Evolutionary conservation across 2,888 invertebrate species (phyloP).

Genomic region (Entomobrya multifasciata): DNA sequence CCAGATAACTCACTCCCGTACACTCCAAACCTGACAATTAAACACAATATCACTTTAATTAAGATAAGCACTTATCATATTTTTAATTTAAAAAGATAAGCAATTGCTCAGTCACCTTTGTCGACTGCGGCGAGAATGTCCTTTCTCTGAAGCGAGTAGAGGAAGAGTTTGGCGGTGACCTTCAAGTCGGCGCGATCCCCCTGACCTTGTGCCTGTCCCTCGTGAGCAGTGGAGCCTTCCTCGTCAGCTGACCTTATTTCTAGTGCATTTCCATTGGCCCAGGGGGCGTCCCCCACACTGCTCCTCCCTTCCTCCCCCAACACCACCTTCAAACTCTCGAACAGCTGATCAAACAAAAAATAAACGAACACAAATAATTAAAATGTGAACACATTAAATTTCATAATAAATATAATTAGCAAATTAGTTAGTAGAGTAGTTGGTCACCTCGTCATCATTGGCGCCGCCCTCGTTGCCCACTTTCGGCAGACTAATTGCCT

Average conservation of each 20-base stretch:
- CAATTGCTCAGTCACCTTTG: constrained; percentile 83
- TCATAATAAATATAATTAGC: constrained; percentile 3
- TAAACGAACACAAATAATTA: constrained; percentile 12
- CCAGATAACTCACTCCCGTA: constrained; percentile 83
- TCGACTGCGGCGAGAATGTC: constrained; percentile 88
- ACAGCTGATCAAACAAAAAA: constrained; percentile 68
- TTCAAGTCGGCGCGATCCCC: constrained; percentile 89
- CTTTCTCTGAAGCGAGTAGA: constrained; percentile 86
- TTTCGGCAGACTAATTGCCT: constrained; percentile 75
- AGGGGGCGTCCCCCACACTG: too few species aligned
- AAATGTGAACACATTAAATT: neutral
- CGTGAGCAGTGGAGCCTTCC: too few species aligned
- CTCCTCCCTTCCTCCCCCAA: too few species aligned
- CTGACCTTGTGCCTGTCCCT: too few species aligned
- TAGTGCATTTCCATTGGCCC: constrained; percentile 65
- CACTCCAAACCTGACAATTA: constrained; percentile 67
- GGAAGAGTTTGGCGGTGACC: constrained; percentile 92
- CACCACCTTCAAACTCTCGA: constrained; percentile 76
- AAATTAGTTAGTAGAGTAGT: neutral
- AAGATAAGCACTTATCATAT: neutral
- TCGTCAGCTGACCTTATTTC: too few species aligned
- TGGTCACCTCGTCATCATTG: constrained; percentile 76
- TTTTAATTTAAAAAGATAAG: constrained; percentile 29
- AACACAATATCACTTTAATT: neutral
- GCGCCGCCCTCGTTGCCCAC: constrained; percentile 77